phyloP scores from a whole-genome alignment of 2,797 vertebrate genomes.

The Eutrigla gurnardus region DNA sequence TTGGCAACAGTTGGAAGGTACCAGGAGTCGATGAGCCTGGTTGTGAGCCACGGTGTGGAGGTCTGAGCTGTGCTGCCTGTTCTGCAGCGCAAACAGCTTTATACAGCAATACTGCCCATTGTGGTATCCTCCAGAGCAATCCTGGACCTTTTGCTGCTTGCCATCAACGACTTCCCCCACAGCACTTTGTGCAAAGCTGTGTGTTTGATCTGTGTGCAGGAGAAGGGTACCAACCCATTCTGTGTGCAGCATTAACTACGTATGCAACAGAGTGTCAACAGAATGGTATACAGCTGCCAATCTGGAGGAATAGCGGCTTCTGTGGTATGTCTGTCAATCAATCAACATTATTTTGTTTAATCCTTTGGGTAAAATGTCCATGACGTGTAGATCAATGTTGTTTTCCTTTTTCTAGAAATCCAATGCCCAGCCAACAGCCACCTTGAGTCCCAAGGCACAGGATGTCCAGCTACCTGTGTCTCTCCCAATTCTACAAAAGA shows the following conservation, averaged over 20 bases:
- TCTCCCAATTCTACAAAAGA: constrained; percentile 57
- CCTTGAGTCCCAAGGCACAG: constrained; percentile 69
- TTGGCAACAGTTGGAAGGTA: constrained; percentile 76
- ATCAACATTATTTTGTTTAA: not conserved
- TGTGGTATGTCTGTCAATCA: constrained; percentile 74
- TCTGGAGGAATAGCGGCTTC: constrained; percentile 72
- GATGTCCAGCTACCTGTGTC: constrained; percentile 78
- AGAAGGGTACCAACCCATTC: constrained; percentile 69
- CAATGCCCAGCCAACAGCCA: constrained; percentile 70
- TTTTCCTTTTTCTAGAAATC: constrained; percentile 25
- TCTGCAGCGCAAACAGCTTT: constrained; percentile 18
- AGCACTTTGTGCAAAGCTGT: constrained; percentile 70
- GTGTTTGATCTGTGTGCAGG: constrained; percentile 75
- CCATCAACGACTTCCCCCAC: constrained; percentile 42
- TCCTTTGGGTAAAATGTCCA: fast-evolving
- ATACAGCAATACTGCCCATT: constrained; percentile 54
- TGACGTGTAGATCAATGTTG: fast-evolving
- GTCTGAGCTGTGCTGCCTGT: constrained; percentile 57
- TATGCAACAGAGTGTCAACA: constrained; percentile 79
- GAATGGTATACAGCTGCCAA: constrained; percentile 46
- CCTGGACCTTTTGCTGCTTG: constrained; percentile 76
- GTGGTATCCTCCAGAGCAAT: constrained; percentile 65
- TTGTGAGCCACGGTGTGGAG: constrained; percentile 55
- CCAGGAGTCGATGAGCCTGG: constrained; percentile 29
- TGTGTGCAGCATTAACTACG: constrained; percentile 74